phyloP scores from a whole-genome alignment of 2,113 vertebrate species.

The Romanogobio albipinnatus region DNA sequence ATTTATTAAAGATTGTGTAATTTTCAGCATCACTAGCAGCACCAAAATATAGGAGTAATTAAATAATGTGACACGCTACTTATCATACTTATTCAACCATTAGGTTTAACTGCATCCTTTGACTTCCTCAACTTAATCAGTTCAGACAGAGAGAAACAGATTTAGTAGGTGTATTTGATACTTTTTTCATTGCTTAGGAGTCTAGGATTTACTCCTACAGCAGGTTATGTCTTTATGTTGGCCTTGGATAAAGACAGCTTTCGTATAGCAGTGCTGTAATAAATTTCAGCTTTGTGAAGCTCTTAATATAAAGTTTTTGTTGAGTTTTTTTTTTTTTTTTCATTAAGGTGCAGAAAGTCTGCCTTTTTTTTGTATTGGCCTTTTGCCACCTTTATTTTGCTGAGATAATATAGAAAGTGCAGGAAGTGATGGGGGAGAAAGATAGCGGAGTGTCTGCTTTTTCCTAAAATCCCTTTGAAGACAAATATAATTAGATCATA shows the following conservation, averaged over 20 bases:
- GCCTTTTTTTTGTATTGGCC: neutral
- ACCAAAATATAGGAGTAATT: neutral
- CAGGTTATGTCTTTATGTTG: slow-evolving; percentile 26
- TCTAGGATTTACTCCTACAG: neutral
- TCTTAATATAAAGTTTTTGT: slow-evolving; percentile 25
- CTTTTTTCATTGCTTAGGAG: neutral
- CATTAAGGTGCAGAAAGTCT: neutral
- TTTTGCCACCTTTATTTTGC: slow-evolving; percentile 16
- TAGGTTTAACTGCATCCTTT: neutral
- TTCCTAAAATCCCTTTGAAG: neutral
- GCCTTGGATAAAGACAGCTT: slow-evolving; percentile 1
- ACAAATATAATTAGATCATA: neutral
- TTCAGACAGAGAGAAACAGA: neutral
- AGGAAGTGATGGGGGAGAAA: neutral
- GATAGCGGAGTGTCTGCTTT: neutral
- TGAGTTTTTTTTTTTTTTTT: neutral
- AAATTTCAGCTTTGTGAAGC: slow-evolving; percentile 17
- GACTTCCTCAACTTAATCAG: neutral
- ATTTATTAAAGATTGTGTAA: neutral
- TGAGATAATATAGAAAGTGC: neutral
- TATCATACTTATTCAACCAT: neutral
- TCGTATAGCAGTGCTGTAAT: neutral
- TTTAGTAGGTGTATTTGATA: neutral
- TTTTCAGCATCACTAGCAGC: neutral
- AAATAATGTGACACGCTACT: neutral